phyloP scores from a whole-genome alignment of 2,888 invertebrate genomes.

The Macaria notata region DNA sequence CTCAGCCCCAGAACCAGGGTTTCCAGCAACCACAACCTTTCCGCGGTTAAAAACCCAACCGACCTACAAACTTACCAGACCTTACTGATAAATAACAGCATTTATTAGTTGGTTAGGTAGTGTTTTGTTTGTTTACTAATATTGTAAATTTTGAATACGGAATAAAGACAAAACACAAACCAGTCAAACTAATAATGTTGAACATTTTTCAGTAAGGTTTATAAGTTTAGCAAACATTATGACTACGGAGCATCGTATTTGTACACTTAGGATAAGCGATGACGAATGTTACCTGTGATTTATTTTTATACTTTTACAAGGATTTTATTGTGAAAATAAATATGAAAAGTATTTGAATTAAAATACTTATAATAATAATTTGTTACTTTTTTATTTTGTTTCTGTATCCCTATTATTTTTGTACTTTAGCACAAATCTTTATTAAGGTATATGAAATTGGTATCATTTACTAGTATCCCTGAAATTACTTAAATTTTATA shows the following conservation, averaged over 20 bases:
- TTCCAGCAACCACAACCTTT: conserved; percentile 48
- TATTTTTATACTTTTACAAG: conserved; percentile 50
- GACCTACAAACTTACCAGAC: conserved; percentile 22
- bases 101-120: too few relatives aligned
- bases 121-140: too few relatives aligned
- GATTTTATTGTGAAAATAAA: conserved; percentile 32
- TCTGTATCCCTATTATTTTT: too few relatives aligned
- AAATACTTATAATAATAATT: neutral
- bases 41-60: conserved; percentile 54
- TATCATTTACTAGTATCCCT: too few relatives aligned
- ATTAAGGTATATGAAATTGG: too few relatives aligned
- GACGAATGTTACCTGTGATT: conserved; percentile 72
- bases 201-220: too few relatives aligned
- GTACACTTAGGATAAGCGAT: conserved; percentile 45
- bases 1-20: conserved; percentile 56
- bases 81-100: too few relatives aligned
- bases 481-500: too few relatives aligned
- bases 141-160: too few relatives aligned
- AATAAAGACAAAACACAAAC: conserved; percentile 16
- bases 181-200: neutral
- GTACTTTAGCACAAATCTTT: too few relatives aligned
- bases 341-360: conserved; percentile 12
- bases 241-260: conserved; percentile 34
- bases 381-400: too few relatives aligned
- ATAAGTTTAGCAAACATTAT: too few relatives aligned